Evolutionary conservation across 2,113 vertebrate species (phyloP), one percentile per base, ranked within the genome.

Genomic region (Tympanuchus pallidicinctus): DNA sequence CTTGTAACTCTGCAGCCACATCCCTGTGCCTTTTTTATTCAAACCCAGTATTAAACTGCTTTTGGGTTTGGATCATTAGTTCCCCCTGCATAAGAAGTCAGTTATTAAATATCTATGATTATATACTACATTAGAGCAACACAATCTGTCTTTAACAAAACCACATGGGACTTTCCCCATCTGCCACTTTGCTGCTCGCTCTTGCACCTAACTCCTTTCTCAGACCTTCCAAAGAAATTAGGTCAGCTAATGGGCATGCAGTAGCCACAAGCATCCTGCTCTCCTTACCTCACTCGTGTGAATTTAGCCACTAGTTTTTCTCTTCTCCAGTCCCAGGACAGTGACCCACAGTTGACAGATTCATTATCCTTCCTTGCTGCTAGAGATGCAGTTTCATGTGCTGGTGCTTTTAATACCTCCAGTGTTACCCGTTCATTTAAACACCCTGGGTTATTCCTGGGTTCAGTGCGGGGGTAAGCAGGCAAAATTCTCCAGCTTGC

Each of bases 401-500:
- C 64, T 74, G 69, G 5, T 91, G 90, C 64, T 90, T 91, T 94
- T 86, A 88, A 76, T 86, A 20, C 65, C 22, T 72, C 66, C 82
- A 59, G n/a, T n/a, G 50, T 70, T 88, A 66, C 50, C 64, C 28
- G 0, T 74, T 92, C 80, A 11, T 57, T 77, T 14, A 52, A 74
- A 77, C 57, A 42, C 48, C 77, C 80, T 38, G 38, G 38, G 52
- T 59, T 81, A 81, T 78, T 69, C 24, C 40, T 75, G 89, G 52
- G 94, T 93, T 96, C 91, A 92, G 27, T 7, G 2, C 0, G 0
- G 69, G 95, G 94, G 56, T 85, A 94, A 96, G 64, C 64, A 89
- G 91, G 50, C 60, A 77, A 86, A 94, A 94, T 48, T 67, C 85
- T 89, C 57, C 72, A 92, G 57, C 43, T 73, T 91, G 65, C 65